These are phyloP conservation scores for Muscicapa adusta DNA, from an alignment of 2,113 vertebrate genomes.

Conservation along the genomic window DNA sequence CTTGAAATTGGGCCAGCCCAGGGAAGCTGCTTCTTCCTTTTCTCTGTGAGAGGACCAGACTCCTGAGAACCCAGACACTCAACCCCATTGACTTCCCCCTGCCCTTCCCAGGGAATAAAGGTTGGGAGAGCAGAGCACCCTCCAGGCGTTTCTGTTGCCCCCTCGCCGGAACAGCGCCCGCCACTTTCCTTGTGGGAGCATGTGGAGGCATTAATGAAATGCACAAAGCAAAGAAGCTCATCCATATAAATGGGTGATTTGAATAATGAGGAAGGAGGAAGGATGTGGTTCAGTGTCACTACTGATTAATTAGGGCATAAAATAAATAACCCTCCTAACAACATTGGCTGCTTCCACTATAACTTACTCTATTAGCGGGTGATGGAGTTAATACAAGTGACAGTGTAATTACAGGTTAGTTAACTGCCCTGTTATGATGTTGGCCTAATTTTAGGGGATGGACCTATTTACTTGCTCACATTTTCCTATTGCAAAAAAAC, in stretches of 20 bases:
- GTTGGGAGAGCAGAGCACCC: neutral
- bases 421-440: conserved; percentile 52
- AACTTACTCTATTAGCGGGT: conserved; percentile 74
- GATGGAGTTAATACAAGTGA: conserved; percentile 77
- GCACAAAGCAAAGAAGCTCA: conserved; percentile 77
- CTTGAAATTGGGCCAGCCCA: neutral
- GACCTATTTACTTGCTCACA: neutral
- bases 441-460: conserved; percentile 36
- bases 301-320: conserved; percentile 93
- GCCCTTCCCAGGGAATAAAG: neutral
- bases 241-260: conserved; percentile 92
- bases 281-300: conserved; percentile 89
- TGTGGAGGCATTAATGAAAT: conserved; percentile 90
- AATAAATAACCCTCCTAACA: conserved; percentile 80
- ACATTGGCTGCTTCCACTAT: conserved; percentile 69
- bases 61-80: neutral
- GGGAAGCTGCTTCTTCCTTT: neutral
- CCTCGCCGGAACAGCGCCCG: conserved; percentile 59
- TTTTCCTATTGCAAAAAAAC: neutral
- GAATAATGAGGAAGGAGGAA: conserved; percentile 91
- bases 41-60: fast-evolving
- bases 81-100: fast-evolving
- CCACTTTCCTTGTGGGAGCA: conserved; percentile 78
- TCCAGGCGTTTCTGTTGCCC: conserved; percentile 67
- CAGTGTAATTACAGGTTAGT: conserved; percentile 78